Conservation (phyloP, 2,797 vertebrate species). For the Ciconia nigra region DNA sequence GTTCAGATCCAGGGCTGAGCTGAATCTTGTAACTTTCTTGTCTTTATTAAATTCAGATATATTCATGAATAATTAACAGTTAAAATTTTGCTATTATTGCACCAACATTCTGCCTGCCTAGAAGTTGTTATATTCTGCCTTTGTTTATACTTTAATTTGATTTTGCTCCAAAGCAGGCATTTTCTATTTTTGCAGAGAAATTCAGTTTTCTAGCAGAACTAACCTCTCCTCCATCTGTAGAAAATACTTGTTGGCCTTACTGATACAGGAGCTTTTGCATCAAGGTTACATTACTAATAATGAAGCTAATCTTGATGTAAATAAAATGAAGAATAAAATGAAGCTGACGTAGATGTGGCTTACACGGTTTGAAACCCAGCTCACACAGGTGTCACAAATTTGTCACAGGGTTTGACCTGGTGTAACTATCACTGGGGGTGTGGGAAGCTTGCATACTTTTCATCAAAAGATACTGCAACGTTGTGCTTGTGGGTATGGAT, state of each 20-base stretch:
- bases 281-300: neutral
- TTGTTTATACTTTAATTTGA: neutral
- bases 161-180: neutral
- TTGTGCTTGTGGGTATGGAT: neutral
- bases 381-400: neutral
- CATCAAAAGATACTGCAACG: neutral
- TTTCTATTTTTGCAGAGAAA: neutral
- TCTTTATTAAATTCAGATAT: neutral
- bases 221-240: neutral
- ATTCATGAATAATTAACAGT: slow-evolving; percentile 13
- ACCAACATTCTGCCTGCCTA: neutral
- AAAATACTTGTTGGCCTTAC: neutral
- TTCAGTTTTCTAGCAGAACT: neutral
- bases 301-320: neutral
- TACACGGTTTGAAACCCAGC: neutral
- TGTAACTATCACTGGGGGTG: rapidly evolving
- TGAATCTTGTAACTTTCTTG: neutral
- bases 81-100: neutral
- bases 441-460: neutral
- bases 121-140: neutral
- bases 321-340: neutral
- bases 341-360: neutral
- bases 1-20: neutral
- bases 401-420: neutral
- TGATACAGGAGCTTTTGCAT: neutral